Base-by-base conservation (phyloP, 2,113 vertebrate genomes). In the Burhinus oedicnemus region DNA sequence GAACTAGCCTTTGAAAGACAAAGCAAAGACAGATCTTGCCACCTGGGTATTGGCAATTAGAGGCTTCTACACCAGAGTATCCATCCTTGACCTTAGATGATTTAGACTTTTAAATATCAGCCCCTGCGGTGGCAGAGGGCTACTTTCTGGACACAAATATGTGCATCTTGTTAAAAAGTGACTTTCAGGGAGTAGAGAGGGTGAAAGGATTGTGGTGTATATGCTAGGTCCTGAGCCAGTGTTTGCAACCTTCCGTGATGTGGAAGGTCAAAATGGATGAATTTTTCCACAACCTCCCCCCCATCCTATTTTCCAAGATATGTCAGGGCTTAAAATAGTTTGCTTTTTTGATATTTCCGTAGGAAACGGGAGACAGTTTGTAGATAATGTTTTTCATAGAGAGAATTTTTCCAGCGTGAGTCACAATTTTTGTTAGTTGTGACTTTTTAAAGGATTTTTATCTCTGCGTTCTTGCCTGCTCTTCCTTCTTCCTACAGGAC, bases 51-150 rank as follows among this genome's bases (percentile, higher is more conserved):
- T 90, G 91, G 82, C 91, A 97, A 88, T 95, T 95, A 95, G 64
- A 89, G 65, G 13, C 86, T 96, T 85, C 85, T 96, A 71, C 69
- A 87, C 61, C 19, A 23, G 69, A 5, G 5, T 96, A 87, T 78
- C 80, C 90, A 94, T 95, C 90, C 81, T 94, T 95, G 93, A 96
- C 94, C 92, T 96, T n/a, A 49, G 52, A 64, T 93, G 65, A 93
- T 93, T 94, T 89, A 94, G 90, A 90, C 95, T 96, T 97, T 93
- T 94, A 95, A 97, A 94, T 95, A 84, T 71, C 83, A 23, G 4
- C 23, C 30, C 87, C 64, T 69, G 36, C 4, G 2, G 88, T 93
- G 85, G 80, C 88, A 92, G 69, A 93, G 49, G 70, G 77, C 51
- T 92, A 15, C 58, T 84, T 87, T 87, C 68, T 55, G 93, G 71